Evolutionary conservation across 1,140 invertebrate species (phyloP), one percentile per base, ranked within the genome.

Genomic region (Melitaea cinxia): DNA sequence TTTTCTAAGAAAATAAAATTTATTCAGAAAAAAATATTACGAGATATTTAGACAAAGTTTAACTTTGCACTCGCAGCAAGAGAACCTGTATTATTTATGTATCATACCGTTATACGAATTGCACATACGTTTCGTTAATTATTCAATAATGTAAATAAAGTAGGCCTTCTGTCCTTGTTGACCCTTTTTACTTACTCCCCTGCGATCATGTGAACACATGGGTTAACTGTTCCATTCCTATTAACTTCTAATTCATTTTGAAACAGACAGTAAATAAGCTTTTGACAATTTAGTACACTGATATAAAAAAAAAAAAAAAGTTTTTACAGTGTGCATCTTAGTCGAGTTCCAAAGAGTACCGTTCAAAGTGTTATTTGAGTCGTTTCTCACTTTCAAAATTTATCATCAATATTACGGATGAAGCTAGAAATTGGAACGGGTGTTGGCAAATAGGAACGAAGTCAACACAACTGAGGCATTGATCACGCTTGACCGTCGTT

Each of bases 371-470:
- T 42, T 17, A 42, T n/a, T 42, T 4, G 37, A 42, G 14, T 42
- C 3, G 10, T 17, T 42, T 17, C 1, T 33, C 30, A 9, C 30
- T 33, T 9, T 42, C 37, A 15, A 17, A 17, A 17, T 42, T 17
- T 42, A 42, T 17, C 15, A 42, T 42, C 37, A 7, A 42, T 47
- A 47, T 47, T 24, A 47, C 19, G 19, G 23, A 42, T 42, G 14
- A 2, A 47, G 3, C 30, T 35, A 54, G 56, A 58, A 26, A 58
- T 58, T 2, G 23, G 39, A 58, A 58, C 15, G 42, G 42, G 56
- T 58, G 39, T 58, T 42, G 56, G 56, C 56, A 58, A 58, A 53
- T 28, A 53, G n/a, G 55, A 39, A 37, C 55, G 37, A 39, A 56
- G 37, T 57, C 55, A 57, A 57, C 37, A 42, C 55, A n/a, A 35